Evolutionary conservation across 2,888 invertebrate species (phyloP).

Genomic region (Boloria selene): DNA sequence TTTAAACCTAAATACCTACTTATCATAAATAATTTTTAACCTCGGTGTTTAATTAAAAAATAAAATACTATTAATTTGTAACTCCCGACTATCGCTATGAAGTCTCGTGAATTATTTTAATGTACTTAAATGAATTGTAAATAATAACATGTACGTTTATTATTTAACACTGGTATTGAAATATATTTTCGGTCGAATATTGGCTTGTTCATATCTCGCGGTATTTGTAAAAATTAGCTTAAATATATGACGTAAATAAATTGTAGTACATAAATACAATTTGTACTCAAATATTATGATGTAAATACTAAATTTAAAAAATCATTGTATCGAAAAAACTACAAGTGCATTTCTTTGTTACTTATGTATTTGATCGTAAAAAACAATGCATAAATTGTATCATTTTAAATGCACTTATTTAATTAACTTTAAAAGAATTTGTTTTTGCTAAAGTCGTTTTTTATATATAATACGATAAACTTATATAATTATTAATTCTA

Average conservation of each 20-base stretch:
- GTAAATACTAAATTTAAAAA: conserved; percentile 17
- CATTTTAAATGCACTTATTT: background rate
- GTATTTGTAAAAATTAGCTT: conserved; percentile 10
- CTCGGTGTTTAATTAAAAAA: conserved; percentile 11
- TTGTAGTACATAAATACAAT: conserved; percentile 10
- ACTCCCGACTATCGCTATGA: conserved; percentile 10
- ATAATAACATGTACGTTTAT: conserved; percentile 9
- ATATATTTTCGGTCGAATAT: conserved; percentile 16
- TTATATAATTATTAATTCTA: conserved; percentile 11
- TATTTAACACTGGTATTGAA: background rate
- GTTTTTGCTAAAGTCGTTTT: conserved; percentile 7
- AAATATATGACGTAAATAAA: conserved; percentile 9
- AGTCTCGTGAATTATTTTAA: conserved; percentile 17
- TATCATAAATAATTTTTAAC: conserved; percentile 13
- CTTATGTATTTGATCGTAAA: conserved; percentile 4
- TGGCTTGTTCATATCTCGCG: conserved; percentile 22
- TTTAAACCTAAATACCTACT: conserved; percentile 30
- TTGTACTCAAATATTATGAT: conserved; percentile 18
- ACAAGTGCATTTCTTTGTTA: conserved; percentile 9
- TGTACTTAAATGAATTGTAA: conserved; percentile 12
- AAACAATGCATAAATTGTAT: conserved; percentile 17
- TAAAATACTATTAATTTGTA: conserved; percentile 14
- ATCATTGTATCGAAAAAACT: conserved; percentile 21
- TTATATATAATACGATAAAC: background rate
- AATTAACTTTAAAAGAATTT: conserved; percentile 1